Percentiles rank a stretch among this genome's conserved stretches.
Evolutionary conservation across 2,113 vertebrate genomes (phyloP).

Genomic region (Murina feae): DNA sequence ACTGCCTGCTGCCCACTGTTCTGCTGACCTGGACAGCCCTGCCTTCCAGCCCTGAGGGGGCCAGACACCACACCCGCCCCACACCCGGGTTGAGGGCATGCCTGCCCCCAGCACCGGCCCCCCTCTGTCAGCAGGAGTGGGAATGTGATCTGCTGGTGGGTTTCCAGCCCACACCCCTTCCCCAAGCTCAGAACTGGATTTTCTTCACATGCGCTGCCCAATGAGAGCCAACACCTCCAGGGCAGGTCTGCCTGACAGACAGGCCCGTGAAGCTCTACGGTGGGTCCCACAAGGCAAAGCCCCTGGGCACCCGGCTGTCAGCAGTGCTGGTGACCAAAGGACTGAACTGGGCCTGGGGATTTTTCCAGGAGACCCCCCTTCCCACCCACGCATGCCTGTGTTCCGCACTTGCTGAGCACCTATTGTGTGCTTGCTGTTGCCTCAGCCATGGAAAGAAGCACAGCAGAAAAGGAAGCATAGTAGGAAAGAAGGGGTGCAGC

Average conservation of each 20-base stretch:
- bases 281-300: background rate
- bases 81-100: background rate
- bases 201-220: fast-evolving
- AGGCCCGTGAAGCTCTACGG: background rate
- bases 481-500: background rate
- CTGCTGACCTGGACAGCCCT: too few species aligned
- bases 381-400: background rate
- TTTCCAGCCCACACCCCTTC: background rate
- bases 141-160: background rate
- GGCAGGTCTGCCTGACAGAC: background rate
- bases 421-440: background rate
- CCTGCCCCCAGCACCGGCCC: background rate
- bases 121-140: background rate
- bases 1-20: background rate
- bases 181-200: background rate
- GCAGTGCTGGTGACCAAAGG: background rate
- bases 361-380: background rate
- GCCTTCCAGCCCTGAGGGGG: too few species aligned
- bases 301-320: background rate
- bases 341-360: background rate
- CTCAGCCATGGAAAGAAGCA: background rate
- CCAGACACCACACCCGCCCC: too few species aligned
- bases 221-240: background rate
- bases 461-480: background rate
- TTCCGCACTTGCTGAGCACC: background rate